These are phyloP conservation scores for Paralichthys olivaceus DNA, from an alignment of 2,113 vertebrate species.

Conservation along the genomic window DNA sequence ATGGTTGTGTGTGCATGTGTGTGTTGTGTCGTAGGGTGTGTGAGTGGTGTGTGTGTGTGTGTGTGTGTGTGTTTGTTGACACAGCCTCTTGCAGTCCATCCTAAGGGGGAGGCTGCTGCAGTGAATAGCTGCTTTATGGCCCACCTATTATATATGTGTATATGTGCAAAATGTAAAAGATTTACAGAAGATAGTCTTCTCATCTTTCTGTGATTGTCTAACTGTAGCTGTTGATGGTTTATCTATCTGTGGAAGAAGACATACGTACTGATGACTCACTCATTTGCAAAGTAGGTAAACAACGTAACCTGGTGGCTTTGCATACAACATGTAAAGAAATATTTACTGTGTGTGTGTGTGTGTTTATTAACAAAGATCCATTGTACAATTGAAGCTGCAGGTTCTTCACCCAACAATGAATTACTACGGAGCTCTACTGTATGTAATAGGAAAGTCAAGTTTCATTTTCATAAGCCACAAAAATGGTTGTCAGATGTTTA, in stretches of 20 bases:
- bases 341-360: neutral
- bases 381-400: neutral
- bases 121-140: conserved; percentile 77
- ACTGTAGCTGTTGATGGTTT: neutral
- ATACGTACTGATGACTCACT: neutral
- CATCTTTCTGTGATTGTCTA: neutral
- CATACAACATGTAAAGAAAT: too few relatives aligned
- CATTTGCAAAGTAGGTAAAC: neutral
- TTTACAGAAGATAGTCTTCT: conserved; percentile 2
- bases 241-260: neutral
- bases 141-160: conserved; percentile 46
- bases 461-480: too few relatives aligned
- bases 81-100: conserved; percentile 71
- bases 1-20: conserved; percentile 41
- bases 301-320: too few relatives aligned
- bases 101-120: conserved; percentile 53
- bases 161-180: neutral
- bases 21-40: conserved; percentile 33
- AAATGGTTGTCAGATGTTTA: too few relatives aligned
- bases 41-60: neutral
- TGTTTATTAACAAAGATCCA: neutral
- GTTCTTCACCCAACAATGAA: neutral
- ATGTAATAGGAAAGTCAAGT: too few relatives aligned
- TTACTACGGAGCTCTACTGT: neutral
- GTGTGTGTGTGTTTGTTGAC: conserved; percentile 60